These are phyloP conservation scores for Pongo pygmaeus DNA, from an alignment of 2,113 vertebrate species.

Conservation along the genomic window DNA sequence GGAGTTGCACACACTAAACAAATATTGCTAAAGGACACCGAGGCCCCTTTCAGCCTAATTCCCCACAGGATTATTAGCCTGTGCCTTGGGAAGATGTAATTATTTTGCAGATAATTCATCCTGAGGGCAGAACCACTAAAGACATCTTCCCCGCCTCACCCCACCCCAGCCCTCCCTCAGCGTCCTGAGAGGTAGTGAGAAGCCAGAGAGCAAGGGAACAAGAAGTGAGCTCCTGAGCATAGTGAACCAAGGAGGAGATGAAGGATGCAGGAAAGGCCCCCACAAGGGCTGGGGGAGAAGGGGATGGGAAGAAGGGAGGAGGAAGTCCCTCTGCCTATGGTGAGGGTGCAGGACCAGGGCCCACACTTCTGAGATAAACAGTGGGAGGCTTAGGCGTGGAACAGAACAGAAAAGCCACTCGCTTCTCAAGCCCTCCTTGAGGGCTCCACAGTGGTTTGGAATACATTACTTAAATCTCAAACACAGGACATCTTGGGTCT, in stretches of 20 bases:
- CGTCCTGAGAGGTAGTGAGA: not conserved
- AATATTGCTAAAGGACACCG: not conserved
- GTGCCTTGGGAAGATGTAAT: not conserved
- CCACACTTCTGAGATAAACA: not conserved
- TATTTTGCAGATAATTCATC: not conserved
- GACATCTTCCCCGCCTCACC: not conserved
- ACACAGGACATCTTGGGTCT: not conserved
- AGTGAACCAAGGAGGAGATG: not conserved
- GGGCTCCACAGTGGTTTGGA: not conserved
- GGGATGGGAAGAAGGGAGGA: not conserved
- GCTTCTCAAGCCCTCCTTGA: not conserved
- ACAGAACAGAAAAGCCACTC: not conserved
- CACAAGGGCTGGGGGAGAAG: not conserved
- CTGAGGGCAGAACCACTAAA: not conserved
- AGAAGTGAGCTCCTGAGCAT: not conserved
- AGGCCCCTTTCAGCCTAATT: not conserved
- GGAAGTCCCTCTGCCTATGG: not conserved
- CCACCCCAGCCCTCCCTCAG: not conserved
- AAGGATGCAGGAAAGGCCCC: not conserved
- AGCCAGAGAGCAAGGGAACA: not conserved
- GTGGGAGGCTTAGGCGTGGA: not conserved
- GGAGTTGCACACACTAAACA: not conserved
- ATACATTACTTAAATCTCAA: not conserved
- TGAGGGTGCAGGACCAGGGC: not conserved
- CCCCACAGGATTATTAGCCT: not conserved